Percentiles rank a stretch among this genome's conserved stretches.
Evolutionary conservation across 2,113 vertebrate genomes (phyloP).

Genomic region (Alouatta palliata): DNA sequence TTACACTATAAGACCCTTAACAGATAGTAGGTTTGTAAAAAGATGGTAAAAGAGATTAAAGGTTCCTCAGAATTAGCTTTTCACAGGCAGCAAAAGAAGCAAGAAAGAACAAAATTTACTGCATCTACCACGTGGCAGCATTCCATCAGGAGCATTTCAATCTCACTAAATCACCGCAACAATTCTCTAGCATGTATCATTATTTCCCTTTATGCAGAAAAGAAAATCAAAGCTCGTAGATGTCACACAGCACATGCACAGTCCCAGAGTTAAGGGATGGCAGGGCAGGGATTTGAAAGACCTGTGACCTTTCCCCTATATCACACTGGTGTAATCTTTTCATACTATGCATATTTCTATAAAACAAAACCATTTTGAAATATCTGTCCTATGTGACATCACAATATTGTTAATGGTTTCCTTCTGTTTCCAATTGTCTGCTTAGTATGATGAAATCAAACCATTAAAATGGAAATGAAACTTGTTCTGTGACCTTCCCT

Average conservation of each 20-base stretch:
- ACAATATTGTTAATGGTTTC: background rate
- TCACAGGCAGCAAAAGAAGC: background rate
- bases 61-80: background rate
- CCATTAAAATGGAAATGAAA: conserved; percentile 43
- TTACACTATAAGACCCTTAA: background rate
- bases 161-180: background rate
- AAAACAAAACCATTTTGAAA: conserved; percentile 36
- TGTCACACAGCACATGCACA: background rate
- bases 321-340: background rate
- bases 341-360: background rate
- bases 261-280: background rate
- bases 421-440: conserved; percentile 35
- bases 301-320: background rate
- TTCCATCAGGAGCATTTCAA: background rate
- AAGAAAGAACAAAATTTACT: background rate
- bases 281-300: background rate
- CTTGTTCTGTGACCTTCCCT: background rate
- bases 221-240: background rate
- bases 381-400: background rate
- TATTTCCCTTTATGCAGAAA: background rate
- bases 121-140: background rate
- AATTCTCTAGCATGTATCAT: too few relatives aligned
- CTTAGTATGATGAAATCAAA: conserved; percentile 29
- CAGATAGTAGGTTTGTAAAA: background rate
- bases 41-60: background rate